Base-by-base conservation (phyloP, 2,888 invertebrate genomes). In the Argyresthia goedartella region DNA sequence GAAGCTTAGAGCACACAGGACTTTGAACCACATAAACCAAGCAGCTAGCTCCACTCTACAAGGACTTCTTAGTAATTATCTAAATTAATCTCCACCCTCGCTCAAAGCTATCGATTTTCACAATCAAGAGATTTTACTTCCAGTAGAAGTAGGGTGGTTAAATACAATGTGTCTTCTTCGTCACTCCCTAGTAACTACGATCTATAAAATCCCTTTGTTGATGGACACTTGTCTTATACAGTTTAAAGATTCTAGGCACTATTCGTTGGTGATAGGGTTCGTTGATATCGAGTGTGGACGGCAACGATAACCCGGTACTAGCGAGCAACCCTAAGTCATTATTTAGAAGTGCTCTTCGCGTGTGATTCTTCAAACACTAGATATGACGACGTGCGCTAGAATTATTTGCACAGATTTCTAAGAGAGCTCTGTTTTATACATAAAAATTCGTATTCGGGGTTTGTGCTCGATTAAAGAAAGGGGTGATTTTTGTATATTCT, bases 341-440 rank as follows among this genome's bases (percentile, higher is more conserved):
- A 82, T 70, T 66, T 57, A 73, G 67, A 64, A 82, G 82, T 77
- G 74, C 81, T 70, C 81, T 78, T 61, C 61, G 58, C 60, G 56
- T 63, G 60, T 57, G 67, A 69, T 67, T 67, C 67, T 67, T 42
- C 45, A 45, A 49, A 53, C 53, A 57, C 68, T 65, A 65, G 50
- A 41, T 41, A n/a, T 61, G 59, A 61, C 63, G 50, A 44, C 65
- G 68, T 67, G 66, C 73, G 77, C 80, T 73, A 75, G 74, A 78
- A 81, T 81, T 79, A 81, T 82, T 79, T 69, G 69, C 62, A 73
- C 77, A 78, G 74, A 80, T 79, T 78, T 35, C 13, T 39, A 4
- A 39, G 8, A 39, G 39, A 46, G 25, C 11, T 6, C 14, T 44
- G 14, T 44, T 15, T 44, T 15, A 14, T 44, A 14, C 14, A 11